Evolutionary conservation across 1,140 invertebrate genomes (phyloP).

Genomic region (Sinella curviseta): DNA sequence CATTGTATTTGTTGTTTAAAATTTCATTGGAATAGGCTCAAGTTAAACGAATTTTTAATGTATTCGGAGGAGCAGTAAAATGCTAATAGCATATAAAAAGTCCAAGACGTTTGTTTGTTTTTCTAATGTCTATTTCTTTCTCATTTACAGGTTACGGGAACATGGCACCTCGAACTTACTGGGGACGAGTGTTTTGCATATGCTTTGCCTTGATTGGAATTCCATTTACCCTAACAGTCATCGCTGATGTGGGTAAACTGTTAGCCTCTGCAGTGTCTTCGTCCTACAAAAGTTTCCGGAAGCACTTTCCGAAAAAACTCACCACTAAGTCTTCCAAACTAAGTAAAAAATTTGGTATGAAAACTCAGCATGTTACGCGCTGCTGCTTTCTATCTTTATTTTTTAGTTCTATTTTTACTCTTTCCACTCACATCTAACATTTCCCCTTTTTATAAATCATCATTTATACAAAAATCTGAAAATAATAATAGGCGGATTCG

Average conservation of each 20-base stretch:
- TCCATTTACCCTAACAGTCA: constrained; percentile 86
- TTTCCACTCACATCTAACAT: not conserved
- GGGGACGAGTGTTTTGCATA: constrained; percentile 85
- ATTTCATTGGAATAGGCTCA: no score
- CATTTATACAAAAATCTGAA: not conserved
- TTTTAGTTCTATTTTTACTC: not conserved
- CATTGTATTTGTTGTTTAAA: no score
- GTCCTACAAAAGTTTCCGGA: constrained; percentile 46
- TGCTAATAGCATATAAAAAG: not conserved
- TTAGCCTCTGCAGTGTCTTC: constrained; percentile 73
- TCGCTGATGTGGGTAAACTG: constrained; percentile 85
- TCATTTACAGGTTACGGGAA: constrained; percentile 84
- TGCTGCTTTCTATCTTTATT: constrained; percentile 14
- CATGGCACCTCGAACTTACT: constrained; percentile 82
- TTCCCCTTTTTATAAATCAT: no score
- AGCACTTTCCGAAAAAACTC: constrained; percentile 42
- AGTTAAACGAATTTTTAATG: no score
- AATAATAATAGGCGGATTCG: no score
- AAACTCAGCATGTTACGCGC: constrained; percentile 32
- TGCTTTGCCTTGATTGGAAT: constrained; percentile 90
- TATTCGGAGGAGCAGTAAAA: no score
- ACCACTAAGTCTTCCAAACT: constrained; percentile 42
- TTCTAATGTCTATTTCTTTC: not conserved
- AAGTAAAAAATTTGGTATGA: constrained; percentile 44
- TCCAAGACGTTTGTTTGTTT: not conserved